Evolutionary conservation across 2,888 invertebrate species (phyloP).

Genomic region (Seira ritae): DNA sequence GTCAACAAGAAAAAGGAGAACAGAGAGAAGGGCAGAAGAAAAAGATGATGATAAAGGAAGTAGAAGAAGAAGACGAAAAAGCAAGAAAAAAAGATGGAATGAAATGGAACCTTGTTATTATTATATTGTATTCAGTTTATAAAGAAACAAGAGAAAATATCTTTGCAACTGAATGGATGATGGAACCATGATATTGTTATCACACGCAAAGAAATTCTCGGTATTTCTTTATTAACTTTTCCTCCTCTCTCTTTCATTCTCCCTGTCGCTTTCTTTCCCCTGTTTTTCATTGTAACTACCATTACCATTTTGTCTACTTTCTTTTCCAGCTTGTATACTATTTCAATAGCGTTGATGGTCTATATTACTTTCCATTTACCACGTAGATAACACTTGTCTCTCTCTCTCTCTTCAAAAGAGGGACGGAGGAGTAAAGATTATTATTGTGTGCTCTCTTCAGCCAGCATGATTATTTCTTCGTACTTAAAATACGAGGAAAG

Average conservation of each 20-base stretch:
- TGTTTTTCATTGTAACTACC: conserved; percentile 44
- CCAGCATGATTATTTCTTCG: conserved; percentile 9
- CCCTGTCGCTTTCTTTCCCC: conserved; percentile 41
- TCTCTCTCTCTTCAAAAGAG: conserved; percentile 32
- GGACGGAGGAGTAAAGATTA: neutral
- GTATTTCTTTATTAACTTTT: conserved; percentile 70
- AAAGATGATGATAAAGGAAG: conserved; percentile 9
- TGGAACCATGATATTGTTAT: conserved; percentile 70
- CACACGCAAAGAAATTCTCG: conserved; percentile 69
- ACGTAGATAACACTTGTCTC: conserved; percentile 61
- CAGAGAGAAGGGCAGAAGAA: conserved; percentile 25
- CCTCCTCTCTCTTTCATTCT: conserved; percentile 28
- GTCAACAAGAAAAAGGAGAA: conserved; percentile 46
- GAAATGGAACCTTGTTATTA: conserved; percentile 26
- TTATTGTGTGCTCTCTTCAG: neutral
- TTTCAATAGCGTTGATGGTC: neutral
- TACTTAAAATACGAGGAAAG: neutral
- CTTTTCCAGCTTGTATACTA: neutral
- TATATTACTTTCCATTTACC: conserved; percentile 28
- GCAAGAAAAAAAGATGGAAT: conserved; percentile 19
- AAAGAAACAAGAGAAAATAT: conserved; percentile 67
- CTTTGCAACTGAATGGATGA: conserved; percentile 64
- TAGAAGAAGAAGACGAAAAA: conserved; percentile 10
- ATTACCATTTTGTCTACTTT: conserved; percentile 28
- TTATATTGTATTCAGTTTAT: conserved; percentile 48